phyloP scores from a whole-genome alignment of 1,140 invertebrate species.

The Apis laboriosa region DNA sequence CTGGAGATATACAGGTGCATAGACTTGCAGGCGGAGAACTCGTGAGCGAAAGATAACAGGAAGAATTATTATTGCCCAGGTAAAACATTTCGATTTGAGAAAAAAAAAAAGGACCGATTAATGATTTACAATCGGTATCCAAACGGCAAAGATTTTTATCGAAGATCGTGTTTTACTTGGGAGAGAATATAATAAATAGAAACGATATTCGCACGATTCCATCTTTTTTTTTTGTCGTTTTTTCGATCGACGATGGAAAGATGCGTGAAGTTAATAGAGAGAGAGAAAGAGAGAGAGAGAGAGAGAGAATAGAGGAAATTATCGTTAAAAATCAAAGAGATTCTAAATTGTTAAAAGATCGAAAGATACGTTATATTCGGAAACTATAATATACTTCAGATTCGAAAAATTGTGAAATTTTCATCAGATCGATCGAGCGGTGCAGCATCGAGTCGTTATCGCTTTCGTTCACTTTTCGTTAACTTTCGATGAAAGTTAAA shows the following conservation, averaged over 20 bases:
- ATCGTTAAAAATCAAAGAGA: background rate
- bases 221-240: background rate
- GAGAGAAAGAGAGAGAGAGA: background rate
- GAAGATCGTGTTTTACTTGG: slow-evolving; percentile 35
- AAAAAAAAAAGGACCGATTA: too few relatives aligned
- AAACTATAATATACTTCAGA: background rate
- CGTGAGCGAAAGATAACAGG: slow-evolving; percentile 47
- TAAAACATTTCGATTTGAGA: slow-evolving; percentile 10
- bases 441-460: slow-evolving; percentile 22
- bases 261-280: background rate
- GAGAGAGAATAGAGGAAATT: background rate
- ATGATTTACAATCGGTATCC: background rate
- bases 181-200: background rate
- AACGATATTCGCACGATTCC: slow-evolving; percentile 11
- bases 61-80: slow-evolving; percentile 15
- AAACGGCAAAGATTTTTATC: background rate
- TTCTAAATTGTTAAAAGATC: background rate
- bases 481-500: too few relatives aligned
- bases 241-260: slow-evolving; percentile 13
- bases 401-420: background rate
- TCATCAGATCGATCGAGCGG: background rate
- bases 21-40: slow-evolving; percentile 58
- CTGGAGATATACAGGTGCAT: slow-evolving; percentile 43
- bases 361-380: too few relatives aligned
- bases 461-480: slow-evolving; percentile 43